Percentiles rank a stretch among this genome's conserved stretches.
Evolutionary conservation across 2,113 vertebrate species (phyloP).

Genomic region (Anolis carolinensis): DNA sequence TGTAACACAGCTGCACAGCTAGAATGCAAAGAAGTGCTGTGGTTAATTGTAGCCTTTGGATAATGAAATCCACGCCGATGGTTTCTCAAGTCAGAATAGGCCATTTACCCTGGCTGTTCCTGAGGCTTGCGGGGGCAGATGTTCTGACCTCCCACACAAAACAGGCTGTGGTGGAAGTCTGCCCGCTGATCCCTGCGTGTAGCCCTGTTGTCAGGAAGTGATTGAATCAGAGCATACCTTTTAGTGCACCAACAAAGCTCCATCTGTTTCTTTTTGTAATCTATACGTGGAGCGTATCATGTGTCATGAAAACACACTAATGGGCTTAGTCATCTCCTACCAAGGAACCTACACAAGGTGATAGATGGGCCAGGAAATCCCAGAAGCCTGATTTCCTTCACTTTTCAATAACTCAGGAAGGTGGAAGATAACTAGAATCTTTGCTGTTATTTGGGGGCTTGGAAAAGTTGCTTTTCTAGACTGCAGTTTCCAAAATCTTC

Average conservation of each 20-base stretch:
- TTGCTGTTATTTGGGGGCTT: neutral
- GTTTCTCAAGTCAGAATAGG: slow-evolving; percentile 38
- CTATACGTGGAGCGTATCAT: slow-evolving; percentile 16
- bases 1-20: slow-evolving; percentile 35
- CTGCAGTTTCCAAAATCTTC: too few relatives aligned
- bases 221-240: slow-evolving; percentile 38
- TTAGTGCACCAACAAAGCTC: slow-evolving; percentile 33
- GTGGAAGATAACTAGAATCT: neutral
- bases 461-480: too few relatives aligned
- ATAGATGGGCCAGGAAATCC: slow-evolving; percentile 9
- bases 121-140: neutral
- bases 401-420: neutral
- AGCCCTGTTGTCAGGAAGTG: slow-evolving; percentile 9
- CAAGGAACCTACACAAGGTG: slow-evolving; percentile 23
- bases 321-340: slow-evolving; percentile 9
- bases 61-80: slow-evolving; percentile 27
- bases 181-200: slow-evolving; percentile 17
- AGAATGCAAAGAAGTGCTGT: slow-evolving; percentile 21
- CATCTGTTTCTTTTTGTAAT: slow-evolving; percentile 39
- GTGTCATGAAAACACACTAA: neutral
- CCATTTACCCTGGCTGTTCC: neutral
- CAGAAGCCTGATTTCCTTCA: slow-evolving; percentile 3
- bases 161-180: slow-evolving; percentile 21
- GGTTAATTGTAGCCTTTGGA: slow-evolving; percentile 40
- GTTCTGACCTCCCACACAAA: neutral